Evolutionary conservation across 1,140 invertebrate species (phyloP).

Genomic region (Yoshiicerus persimilis): DNA sequence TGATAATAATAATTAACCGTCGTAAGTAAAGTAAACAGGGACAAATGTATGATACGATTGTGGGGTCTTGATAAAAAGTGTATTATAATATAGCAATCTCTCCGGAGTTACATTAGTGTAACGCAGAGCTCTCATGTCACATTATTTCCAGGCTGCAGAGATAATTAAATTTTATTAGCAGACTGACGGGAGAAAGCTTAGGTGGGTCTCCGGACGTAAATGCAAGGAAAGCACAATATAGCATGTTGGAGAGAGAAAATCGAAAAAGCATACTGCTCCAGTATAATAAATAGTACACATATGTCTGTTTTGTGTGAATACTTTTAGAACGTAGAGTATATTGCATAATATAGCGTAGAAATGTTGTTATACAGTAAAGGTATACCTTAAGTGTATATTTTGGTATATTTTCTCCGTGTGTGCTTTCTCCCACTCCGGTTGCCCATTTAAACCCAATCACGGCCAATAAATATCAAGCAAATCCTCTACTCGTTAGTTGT

Average conservation of each 20-base stretch:
- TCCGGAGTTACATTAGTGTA: background rate
- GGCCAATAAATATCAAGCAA: constrained; percentile 9
- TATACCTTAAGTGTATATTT: background rate
- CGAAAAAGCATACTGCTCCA: background rate
- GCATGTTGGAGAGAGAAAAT: background rate
- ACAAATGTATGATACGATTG: background rate
- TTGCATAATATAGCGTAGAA: background rate
- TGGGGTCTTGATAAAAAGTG: background rate
- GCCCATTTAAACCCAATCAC: background rate
- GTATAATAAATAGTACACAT: background rate
- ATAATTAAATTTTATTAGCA: constrained; percentile 9
- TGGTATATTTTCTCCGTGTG: background rate
- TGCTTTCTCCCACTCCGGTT: background rate
- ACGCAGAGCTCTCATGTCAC: background rate
- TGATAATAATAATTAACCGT: background rate
- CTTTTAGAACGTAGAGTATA: background rate
- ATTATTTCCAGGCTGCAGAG: constrained; percentile 10
- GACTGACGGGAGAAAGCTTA: background rate
- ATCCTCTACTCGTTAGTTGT: background rate
- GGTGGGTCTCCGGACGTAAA: background rate
- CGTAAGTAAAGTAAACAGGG: background rate
- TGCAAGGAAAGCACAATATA: background rate
- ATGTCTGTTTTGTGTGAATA: background rate
- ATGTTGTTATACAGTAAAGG: background rate
- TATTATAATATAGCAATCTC: background rate